Percentiles rank a stretch among this genome's conserved stretches.
Conservation (phyloP, 2,113 vertebrate genomes). For the Hypanus sabinus region DNA sequence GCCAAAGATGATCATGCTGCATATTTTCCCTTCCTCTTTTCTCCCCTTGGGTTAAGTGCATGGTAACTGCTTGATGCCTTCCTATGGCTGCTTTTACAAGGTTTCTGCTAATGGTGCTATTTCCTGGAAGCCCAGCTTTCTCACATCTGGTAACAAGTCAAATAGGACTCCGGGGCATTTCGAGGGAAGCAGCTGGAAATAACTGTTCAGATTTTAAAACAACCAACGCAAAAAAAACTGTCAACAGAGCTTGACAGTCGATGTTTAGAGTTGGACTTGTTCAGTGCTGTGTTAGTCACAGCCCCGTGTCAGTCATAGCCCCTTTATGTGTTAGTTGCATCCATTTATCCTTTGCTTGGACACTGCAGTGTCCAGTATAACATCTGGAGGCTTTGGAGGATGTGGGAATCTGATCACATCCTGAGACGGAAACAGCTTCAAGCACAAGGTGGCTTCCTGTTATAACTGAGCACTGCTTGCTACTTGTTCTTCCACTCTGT, state of each 20-base stretch:
- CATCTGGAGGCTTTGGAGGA: not conserved
- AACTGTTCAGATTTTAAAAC: not conserved
- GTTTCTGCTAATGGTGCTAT: not conserved
- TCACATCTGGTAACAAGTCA: not conserved
- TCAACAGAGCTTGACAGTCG: not conserved
- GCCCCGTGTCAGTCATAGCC: too few species aligned
- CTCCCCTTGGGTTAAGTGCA: not conserved
- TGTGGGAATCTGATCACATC: not conserved
- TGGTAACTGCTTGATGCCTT: constrained; percentile 1
- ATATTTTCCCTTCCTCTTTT: not conserved
- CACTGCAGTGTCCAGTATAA: not conserved
- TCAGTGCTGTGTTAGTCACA: not conserved
- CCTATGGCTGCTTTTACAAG: not conserved
- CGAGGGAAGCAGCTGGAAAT: not conserved
- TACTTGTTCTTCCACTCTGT: not conserved
- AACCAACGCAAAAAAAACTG: not conserved
- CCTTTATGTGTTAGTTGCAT: not conserved
- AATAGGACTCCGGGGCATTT: not conserved
- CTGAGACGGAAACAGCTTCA: not conserved
- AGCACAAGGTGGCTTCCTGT: not conserved
- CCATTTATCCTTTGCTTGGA: not conserved
- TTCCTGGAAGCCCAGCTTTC: not conserved
- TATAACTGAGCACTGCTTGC: not conserved
- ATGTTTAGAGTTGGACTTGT: not conserved
- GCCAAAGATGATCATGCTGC: not conserved